A percentile compares a stretch with the other conserved stretches of the same genome.
Evolutionary conservation across 1,140 invertebrate species (phyloP).

Genomic region (Reticulitermes speratus): DNA sequence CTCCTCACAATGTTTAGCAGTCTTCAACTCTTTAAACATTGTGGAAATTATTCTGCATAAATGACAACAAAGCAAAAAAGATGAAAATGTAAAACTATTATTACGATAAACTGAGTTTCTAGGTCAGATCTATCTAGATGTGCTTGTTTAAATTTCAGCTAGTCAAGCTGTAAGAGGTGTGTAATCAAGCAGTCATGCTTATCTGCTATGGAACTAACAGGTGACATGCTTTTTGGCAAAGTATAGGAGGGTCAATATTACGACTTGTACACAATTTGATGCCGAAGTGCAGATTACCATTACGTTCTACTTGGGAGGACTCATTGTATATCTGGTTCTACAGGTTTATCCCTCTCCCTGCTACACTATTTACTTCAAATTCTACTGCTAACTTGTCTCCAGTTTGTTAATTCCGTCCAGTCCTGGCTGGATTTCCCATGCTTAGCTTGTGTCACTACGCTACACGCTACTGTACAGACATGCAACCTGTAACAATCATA

Average conservation of each 20-base stretch:
- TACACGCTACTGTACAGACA: background rate
- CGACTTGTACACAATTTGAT: background rate
- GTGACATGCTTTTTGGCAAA: background rate
- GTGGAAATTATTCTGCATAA: no score
- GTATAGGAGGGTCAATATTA: background rate
- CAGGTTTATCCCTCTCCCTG: background rate
- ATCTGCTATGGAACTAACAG: background rate
- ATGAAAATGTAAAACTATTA: no score
- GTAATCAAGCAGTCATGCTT: background rate
- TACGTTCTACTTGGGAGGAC: background rate
- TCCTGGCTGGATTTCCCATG: constrained; percentile 13
- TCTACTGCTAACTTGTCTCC: background rate
- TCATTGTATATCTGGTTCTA: background rate
- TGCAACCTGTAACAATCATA: background rate
- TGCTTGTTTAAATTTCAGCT: no score
- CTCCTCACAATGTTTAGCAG: no score
- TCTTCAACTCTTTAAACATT: no score
- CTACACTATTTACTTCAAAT: background rate
- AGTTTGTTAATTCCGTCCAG: background rate
- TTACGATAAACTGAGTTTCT: no score
- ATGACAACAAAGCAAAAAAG: no score
- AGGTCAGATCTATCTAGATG: no score
- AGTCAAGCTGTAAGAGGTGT: no score
- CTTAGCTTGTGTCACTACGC: background rate
- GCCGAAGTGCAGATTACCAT: background rate